Evolutionary conservation across 2,797 vertebrate genomes (phyloP), one percentile per base, ranked within the genome.

Genomic region (Enteromius anoplus): DNA sequence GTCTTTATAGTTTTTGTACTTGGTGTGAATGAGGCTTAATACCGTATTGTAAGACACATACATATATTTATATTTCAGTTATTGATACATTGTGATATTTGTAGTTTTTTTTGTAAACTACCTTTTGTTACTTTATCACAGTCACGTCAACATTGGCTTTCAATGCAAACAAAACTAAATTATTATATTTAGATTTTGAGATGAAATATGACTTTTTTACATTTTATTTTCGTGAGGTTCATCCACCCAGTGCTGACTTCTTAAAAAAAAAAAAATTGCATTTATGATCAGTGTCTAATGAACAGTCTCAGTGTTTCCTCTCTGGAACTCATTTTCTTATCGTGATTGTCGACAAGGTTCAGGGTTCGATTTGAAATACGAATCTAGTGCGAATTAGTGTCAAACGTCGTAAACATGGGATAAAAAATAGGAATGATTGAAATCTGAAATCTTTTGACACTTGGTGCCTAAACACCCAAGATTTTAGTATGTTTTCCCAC

Each of bases 281-380:
- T 86, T 75, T 78, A 68, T 83, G 34, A 71, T 80, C 47, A 17
- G 47, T 64, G 62, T 51, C 23, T 77, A 76, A 81, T 82, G 17
- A 79, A 84, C 53, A 73, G 10, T 53, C 68, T 49, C 64, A 70
- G 42, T 64, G 26, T 83, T 60, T 78, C 40, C 2, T 60, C 32
- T 12, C 6, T 53, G n/a, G 62, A 64, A 9, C 37, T 83, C 42
- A 12, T 75, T 81, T 79, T 64, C 29, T 49, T 55, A 81, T 70
- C 84, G 71, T 80, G 78, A 79, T 81, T 84, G 32, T 72, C 47
- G 53, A 78, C 49, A 34, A 15, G 23, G 26, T 68, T 66, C 66
- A 47, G 68, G 51, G 51, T 62, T 76, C 26, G 1, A 26, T 66
- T 65, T 37, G 21, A 51, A 53, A 75, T 75, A 32, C 2, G 42